phyloP scores from a whole-genome alignment of 2,797 vertebrate genomes.

The Eulemur albifrons region DNA sequence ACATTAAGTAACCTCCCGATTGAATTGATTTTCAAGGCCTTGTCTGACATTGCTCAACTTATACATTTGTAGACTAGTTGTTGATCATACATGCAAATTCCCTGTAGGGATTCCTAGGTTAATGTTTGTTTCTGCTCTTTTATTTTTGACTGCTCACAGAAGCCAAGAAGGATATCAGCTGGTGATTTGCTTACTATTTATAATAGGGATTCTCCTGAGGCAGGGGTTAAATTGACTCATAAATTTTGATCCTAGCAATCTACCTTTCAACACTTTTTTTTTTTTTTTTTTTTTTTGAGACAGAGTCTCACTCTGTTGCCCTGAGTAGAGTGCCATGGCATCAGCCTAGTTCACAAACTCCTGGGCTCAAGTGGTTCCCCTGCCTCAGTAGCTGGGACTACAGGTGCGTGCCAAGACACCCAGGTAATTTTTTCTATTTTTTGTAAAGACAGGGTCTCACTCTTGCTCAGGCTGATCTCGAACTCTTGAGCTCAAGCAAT shows the following conservation, averaged over 20 bases:
- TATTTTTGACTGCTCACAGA: slow-evolving; percentile 2
- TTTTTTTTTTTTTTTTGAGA: background rate
- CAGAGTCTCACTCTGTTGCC: no score
- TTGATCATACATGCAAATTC: background rate
- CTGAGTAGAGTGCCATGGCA: no score
- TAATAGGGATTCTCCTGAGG: background rate
- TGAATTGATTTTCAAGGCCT: background rate
- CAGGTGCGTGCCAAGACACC: no score
- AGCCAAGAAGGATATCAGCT: background rate
- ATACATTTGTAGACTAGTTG: background rate
- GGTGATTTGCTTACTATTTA: background rate
- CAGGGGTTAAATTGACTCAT: slow-evolving; percentile 13
- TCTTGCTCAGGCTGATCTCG: no score
- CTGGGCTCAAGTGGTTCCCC: no score
- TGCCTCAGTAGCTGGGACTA: no score
- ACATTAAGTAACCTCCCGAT: background rate
- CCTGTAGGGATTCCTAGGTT: background rate
- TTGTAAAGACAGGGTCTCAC: no score
- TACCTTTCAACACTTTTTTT: slow-evolving; percentile 16
- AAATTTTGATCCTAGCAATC: slow-evolving; percentile 4
- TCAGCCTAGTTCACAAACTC: no score
- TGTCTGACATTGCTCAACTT: background rate
- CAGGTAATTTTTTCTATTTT: no score
- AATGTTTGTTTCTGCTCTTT: background rate
- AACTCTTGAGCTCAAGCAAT: no score